Conservation (phyloP, 2,797 vertebrate species). For the Pseudocheirus occidentalis region DNA sequence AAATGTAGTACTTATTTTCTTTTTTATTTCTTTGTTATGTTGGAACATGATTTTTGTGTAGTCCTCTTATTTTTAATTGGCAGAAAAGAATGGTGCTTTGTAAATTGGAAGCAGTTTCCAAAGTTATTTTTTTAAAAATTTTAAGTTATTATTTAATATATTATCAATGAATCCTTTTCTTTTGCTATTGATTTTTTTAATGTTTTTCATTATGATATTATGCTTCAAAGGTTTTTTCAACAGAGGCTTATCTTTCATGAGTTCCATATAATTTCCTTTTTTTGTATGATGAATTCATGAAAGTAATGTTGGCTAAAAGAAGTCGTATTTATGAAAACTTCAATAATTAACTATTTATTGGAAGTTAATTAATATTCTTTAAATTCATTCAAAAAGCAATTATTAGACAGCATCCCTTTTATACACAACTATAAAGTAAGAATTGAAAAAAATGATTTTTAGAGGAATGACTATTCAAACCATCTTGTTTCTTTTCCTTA, state of each 20-base stretch:
- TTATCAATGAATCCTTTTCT: constrained; percentile 67
- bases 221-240: constrained; percentile 55
- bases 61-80: constrained; percentile 70
- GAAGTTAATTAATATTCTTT: constrained; percentile 46
- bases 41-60: constrained; percentile 63
- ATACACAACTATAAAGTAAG: neutral
- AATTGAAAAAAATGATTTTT: neutral
- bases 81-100: constrained; percentile 55
- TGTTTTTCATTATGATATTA: constrained; percentile 42
- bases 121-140: constrained; percentile 66
- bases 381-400: neutral
- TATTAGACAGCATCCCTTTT: neutral
- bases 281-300: constrained; percentile 52
- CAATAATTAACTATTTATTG: constrained; percentile 42
- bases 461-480: constrained; percentile 41
- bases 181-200: constrained; percentile 51
- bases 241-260: constrained; percentile 50
- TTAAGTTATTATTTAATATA: constrained; percentile 48
- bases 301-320: constrained; percentile 64
- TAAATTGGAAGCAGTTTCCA: constrained; percentile 65
- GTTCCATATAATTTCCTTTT: constrained; percentile 66
- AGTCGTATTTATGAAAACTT: constrained; percentile 59
- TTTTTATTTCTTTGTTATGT: constrained; percentile 64
- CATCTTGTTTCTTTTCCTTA: neutral
- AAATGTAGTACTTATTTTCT: constrained; percentile 64